These are phyloP conservation scores for Heteromyza rotundicornis DNA, from an alignment of 2,888 invertebrate genomes.

Conservation along the genomic window DNA sequence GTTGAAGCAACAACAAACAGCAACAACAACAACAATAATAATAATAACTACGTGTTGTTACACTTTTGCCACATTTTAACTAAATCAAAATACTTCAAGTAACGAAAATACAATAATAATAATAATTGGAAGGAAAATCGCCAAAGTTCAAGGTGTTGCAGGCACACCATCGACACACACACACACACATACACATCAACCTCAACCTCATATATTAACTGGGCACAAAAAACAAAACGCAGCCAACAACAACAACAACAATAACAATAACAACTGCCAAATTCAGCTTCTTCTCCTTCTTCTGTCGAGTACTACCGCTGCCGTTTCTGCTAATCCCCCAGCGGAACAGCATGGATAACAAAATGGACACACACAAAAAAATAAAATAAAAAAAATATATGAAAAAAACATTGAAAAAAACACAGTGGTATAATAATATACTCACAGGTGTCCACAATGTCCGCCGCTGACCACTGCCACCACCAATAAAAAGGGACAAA, in stretches of 20 bases:
- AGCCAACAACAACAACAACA: conserved; percentile 11
- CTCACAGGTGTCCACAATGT: conserved; percentile 55
- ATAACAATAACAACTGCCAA: too few species aligned
- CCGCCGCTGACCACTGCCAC: background rate
- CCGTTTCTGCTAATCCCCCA: background rate
- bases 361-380: background rate
- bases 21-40: conserved; percentile 1
- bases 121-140: too few species aligned
- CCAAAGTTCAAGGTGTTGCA: conserved; percentile 21
- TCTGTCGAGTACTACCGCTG: background rate
- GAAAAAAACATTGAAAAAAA: too few species aligned
- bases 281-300: too few species aligned
- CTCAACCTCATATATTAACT: background rate
- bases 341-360: background rate
- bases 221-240: conserved; percentile 19
- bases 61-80: too few species aligned
- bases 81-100: too few species aligned
- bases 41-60: too few species aligned
- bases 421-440: conserved; percentile 56
- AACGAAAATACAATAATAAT: too few species aligned
- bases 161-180: too few species aligned
- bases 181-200: too few species aligned
- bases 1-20: conserved; percentile 10
- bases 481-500: conserved; percentile 57
- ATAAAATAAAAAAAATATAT: conserved; percentile 1